Evolutionary conservation across 2,888 invertebrate genomes (phyloP), one percentile per base, ranked within the genome.

Genomic region (Spodoptera exigua): DNA sequence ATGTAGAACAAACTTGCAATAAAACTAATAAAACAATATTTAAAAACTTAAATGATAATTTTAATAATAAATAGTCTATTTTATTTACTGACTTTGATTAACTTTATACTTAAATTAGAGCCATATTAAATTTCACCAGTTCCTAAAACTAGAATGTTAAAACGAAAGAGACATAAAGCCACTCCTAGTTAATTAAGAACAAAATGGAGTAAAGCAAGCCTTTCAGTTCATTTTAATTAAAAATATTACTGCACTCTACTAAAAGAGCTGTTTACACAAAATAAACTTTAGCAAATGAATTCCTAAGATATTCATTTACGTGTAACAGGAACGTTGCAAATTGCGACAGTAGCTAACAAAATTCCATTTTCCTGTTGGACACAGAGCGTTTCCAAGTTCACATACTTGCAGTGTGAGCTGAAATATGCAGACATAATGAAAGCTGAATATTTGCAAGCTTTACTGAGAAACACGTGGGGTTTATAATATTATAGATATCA

Each of bases 341-440:
- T 57, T 61, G 32, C 62, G 46, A 53, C 48, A 18, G n/a, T 34
- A 34, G 17, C 45, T 39, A 41, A 51, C 55, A 45, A 59, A 65
- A 74, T 71, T 65, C 71, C 51, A 61, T 60, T 56, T 44, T 36
- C 54, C 53, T 54, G 48, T 57, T 44, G 14, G 13, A 21, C 36
- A 27, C 34, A 47, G n/a, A n/a, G n/a, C 46, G 47, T 53, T 70
- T 51, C 21, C 36, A 40, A 62, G 60, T 53, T 56, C 58, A n/a
- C 66, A 36, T 21, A 39, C 46, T 51, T 47, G 46, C 32, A 54
- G 34, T 16, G 34, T 39, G 21, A 10, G 37, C 64, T 55, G 47
- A 72, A 72, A 72, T 69, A 72, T 72, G 72, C 61, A 61, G 45
- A 55, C 51, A 44, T 44, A 41, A 37, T 53, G 37, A 36, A 36